Percentiles rank a stretch among this genome's conserved stretches.
Conservation (phyloP, 2,888 invertebrate genomes). For the Nyleta sp. region DNA sequence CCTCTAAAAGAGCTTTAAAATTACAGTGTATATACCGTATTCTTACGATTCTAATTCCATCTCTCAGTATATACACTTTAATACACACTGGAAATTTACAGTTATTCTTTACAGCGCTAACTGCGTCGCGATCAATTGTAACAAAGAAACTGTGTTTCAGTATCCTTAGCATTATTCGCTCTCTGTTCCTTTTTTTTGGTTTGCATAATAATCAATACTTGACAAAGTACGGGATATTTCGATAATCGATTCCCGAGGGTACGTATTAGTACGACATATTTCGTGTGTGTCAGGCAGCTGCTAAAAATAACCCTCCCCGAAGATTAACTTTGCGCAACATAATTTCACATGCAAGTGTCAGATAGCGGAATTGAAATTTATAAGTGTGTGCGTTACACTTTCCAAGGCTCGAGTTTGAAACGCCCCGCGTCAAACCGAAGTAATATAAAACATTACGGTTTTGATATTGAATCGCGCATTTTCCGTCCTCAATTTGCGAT, state of each 20-base stretch:
- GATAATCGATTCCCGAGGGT: conserved; percentile 48
- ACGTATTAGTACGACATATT: conserved; percentile 39
- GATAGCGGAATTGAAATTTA: conserved; percentile 9
- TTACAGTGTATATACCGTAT: no score
- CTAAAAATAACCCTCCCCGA: conserved; percentile 1
- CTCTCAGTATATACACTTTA: no score
- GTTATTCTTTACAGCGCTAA: no score
- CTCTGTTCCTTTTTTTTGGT: conserved; percentile 44
- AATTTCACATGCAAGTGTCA: background rate
- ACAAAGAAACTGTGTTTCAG: conserved; percentile 9
- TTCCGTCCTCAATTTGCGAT: no score
- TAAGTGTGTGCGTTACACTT: no score
- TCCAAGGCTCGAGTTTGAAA: no score
- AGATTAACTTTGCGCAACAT: background rate
- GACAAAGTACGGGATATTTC: conserved; percentile 34
- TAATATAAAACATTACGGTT: no score
- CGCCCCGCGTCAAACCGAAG: no score
- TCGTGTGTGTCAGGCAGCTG: conserved; percentile 22
- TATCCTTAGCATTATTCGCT: background rate
- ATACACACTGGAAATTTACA: no score
- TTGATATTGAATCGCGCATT: no score
- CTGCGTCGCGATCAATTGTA: conserved; percentile 12
- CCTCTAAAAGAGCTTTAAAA: no score
- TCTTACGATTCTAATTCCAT: no score
- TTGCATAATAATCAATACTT: conserved; percentile 56